Percentiles rank a stretch among this genome's conserved stretches.
Evolutionary conservation across 2,113 vertebrate genomes (phyloP).

Genomic region (Daubentonia madagascariensis): DNA sequence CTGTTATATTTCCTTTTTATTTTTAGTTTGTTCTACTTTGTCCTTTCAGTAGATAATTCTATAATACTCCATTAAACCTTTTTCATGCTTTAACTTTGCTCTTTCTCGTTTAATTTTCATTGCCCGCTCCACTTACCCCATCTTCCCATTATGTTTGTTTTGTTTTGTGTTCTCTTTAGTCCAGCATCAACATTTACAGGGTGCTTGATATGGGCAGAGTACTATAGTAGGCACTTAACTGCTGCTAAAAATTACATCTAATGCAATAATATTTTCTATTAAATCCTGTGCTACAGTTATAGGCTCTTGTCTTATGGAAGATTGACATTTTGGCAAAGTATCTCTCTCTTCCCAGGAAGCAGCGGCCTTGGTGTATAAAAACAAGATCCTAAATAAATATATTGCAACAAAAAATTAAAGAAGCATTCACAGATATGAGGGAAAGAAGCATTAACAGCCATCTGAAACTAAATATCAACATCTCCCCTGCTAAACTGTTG

Average conservation of each 20-base stretch:
- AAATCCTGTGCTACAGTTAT: background rate
- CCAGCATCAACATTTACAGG: conserved; percentile 3
- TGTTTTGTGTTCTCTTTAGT: conserved; percentile 34
- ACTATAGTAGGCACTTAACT: conserved; percentile 6
- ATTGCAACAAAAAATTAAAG: conserved; percentile 32
- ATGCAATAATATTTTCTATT: conserved; percentile 36
- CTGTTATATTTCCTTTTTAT: background rate
- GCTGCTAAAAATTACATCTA: conserved; percentile 40
- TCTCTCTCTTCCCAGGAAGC: conserved; percentile 13
- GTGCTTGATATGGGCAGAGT: background rate
- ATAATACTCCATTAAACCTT: conserved; percentile 38
- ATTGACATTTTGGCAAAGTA: conserved; percentile 50
- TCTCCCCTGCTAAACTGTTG: background rate
- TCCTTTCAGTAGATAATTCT: conserved; percentile 46
- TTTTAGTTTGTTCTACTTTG: conserved; percentile 20
- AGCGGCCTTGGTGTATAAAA: conserved; percentile 39
- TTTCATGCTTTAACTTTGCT: conserved; percentile 34
- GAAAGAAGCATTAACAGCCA: background rate
- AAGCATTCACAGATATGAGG: background rate
- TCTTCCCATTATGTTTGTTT: conserved; percentile 49
- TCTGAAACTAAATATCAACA: conserved; percentile 25
- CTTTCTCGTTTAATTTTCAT: conserved; percentile 56
- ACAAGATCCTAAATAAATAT: conserved; percentile 35
- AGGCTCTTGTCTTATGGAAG: conserved; percentile 15
- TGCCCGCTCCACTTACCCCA: background rate